Evolutionary conservation across 2,888 invertebrate species (phyloP).

Genomic region (Sericinus montela): DNA sequence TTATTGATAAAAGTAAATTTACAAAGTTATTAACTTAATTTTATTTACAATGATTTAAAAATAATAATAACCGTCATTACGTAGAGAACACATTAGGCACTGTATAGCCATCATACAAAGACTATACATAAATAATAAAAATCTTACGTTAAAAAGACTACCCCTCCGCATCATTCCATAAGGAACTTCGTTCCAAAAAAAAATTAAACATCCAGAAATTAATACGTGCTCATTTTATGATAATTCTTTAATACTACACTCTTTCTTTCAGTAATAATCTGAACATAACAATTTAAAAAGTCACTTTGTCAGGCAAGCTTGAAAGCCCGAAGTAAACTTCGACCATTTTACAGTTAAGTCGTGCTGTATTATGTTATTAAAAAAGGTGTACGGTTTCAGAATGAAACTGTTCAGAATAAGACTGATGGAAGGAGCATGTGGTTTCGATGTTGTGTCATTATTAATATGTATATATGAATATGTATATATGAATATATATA

Average conservation of each 20-base stretch:
- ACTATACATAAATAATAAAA: too few species aligned
- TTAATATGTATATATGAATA: slow-evolving; percentile 1
- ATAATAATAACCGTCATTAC: too few species aligned
- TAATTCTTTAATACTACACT: slow-evolving; percentile 3
- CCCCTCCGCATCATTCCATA: too few species aligned
- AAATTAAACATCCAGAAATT: too few species aligned
- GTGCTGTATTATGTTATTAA: background rate
- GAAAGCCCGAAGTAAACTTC: background rate
- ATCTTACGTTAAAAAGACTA: too few species aligned
- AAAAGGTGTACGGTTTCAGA: slow-evolving; percentile 20
- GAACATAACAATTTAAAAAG: slow-evolving; percentile 12
- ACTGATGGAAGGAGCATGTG: slow-evolving; percentile 37
- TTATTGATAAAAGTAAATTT: too few species aligned
- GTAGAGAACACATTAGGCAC: too few species aligned
- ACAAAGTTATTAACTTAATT: too few species aligned
- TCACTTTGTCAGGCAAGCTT: background rate
- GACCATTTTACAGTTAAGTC: background rate
- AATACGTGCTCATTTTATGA: background rate
- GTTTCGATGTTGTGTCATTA: slow-evolving; percentile 15
- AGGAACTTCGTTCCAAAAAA: too few species aligned
- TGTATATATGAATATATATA: too few species aligned
- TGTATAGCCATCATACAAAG: too few species aligned
- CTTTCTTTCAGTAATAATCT: slow-evolving; percentile 28
- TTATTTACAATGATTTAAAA: too few species aligned
- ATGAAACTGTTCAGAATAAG: slow-evolving; percentile 36